phyloP scores from a whole-genome alignment of 1,140 invertebrate species.

The Danaus plexippus region DNA sequence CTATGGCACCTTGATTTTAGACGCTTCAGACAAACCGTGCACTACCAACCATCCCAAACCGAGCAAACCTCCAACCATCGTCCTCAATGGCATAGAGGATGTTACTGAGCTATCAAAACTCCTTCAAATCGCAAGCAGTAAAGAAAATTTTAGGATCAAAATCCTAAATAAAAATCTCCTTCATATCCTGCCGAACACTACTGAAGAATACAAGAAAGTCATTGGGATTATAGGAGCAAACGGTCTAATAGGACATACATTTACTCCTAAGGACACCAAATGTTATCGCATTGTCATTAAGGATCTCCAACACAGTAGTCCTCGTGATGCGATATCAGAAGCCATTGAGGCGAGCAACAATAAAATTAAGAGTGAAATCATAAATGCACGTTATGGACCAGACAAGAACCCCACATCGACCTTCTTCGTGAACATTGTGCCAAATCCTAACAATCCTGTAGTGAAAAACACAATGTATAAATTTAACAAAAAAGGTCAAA shows the following conservation, averaged over 20 bases:
- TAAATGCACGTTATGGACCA: slow-evolving; percentile 19
- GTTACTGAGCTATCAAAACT: slow-evolving; percentile 18
- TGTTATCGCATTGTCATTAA: slow-evolving; percentile 22
- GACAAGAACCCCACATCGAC: slow-evolving; percentile 20
- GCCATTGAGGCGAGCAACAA: slow-evolving; percentile 20
- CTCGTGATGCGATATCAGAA: slow-evolving; percentile 14
- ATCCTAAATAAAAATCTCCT: slow-evolving; percentile 20
- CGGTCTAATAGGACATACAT: slow-evolving; percentile 24
- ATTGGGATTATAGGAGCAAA: slow-evolving; percentile 11
- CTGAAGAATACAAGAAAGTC: slow-evolving; percentile 16
- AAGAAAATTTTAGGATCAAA: slow-evolving; percentile 9
- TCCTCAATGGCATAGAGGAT: slow-evolving; percentile 21
- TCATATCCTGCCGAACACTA: slow-evolving; percentile 1
- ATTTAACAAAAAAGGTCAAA: slow-evolving; percentile 14
- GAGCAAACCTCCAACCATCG: slow-evolving; percentile 16
- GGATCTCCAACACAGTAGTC: slow-evolving; percentile 23
- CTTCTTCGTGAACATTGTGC: slow-evolving; percentile 20
- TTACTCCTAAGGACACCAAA: slow-evolving; percentile 17
- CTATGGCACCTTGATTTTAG: too few species aligned
- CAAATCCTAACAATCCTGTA: slow-evolving; percentile 12
- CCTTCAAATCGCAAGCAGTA: slow-evolving; percentile 5
- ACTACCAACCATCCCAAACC: neutral
- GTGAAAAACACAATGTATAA: slow-evolving; percentile 17
- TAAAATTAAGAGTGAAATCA: slow-evolving; percentile 20
- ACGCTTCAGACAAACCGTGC: too few species aligned